Conservation (phyloP, 2,797 vertebrate genomes). For the Tragopan temminckii region DNA sequence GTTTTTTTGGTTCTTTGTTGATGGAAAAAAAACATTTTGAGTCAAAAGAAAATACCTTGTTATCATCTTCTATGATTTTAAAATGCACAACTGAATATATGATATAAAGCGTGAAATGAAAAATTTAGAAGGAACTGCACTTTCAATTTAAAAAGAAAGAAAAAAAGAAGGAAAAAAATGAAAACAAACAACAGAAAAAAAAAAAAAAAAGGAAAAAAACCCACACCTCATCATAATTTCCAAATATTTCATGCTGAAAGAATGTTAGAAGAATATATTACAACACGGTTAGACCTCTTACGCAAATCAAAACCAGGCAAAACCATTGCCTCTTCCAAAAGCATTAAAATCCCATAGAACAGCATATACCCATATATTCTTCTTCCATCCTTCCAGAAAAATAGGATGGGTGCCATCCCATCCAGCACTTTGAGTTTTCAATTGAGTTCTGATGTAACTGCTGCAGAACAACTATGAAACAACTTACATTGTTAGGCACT, state of each 20-base stretch:
- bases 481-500: not conserved
- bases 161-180: not conserved
- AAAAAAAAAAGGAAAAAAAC: not conserved
- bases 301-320: not conserved
- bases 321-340: not conserved
- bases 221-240: not conserved
- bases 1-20: not conserved
- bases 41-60: not conserved
- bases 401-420: not conserved
- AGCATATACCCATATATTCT: not conserved
- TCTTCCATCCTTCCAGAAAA: not conserved
- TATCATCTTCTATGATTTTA: not conserved
- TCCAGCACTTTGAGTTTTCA: not conserved
- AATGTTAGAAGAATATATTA: not conserved
- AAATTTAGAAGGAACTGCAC: not conserved
- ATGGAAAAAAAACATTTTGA: not conserved
- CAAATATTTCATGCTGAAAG: not conserved
- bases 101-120: not conserved
- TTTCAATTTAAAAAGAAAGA: constrained; percentile 11
- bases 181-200: not conserved
- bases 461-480: not conserved
- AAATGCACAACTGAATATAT: not conserved
- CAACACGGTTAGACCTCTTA: not conserved
- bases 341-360: not conserved
- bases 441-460: not conserved